Evolutionary conservation across 2,888 invertebrate genomes (phyloP).

Genomic region (Plebejus argus): DNA sequence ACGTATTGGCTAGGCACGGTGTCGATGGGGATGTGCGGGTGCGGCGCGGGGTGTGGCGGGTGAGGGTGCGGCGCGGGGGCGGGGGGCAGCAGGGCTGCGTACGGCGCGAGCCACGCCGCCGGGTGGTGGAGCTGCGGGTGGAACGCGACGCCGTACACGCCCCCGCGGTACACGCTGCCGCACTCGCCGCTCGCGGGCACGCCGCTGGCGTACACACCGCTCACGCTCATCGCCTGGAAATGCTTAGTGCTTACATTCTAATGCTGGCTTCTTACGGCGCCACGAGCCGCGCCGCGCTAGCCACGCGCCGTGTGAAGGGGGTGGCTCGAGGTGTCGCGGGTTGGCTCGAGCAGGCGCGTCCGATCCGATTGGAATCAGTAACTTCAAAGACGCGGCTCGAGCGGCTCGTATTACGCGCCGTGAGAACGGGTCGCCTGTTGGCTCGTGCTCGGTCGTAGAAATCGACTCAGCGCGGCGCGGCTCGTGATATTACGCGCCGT

Average conservation of each 20-base stretch:
- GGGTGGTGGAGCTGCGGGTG: slow-evolving; percentile 72
- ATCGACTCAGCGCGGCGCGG: too few species aligned
- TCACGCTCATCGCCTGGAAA: slow-evolving; percentile 71
- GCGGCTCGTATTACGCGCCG: too few species aligned
- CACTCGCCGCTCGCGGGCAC: slow-evolving; percentile 66
- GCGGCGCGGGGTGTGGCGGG: slow-evolving; percentile 64
- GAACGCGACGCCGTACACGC: slow-evolving; percentile 73
- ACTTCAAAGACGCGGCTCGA: too few species aligned
- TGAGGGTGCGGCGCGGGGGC: slow-evolving; percentile 53
- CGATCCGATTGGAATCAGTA: too few species aligned
- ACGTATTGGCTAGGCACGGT: slow-evolving; percentile 78
- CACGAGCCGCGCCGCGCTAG: too few species aligned
- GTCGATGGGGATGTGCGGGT: slow-evolving; percentile 72
- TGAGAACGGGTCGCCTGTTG: too few species aligned
- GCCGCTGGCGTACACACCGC: slow-evolving; percentile 69
- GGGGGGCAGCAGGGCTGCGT: slow-evolving; percentile 70
- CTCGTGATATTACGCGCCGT: too few species aligned
- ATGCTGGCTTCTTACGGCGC: too few species aligned
- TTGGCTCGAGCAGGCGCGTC: too few species aligned
- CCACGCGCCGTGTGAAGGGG: too few species aligned
- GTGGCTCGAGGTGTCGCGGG: too few species aligned
- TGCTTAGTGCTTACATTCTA: neutral
- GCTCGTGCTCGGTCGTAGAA: too few species aligned
- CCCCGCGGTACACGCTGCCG: slow-evolving; percentile 71
- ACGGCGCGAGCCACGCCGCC: slow-evolving; percentile 73